phyloP scores from a whole-genome alignment of 1,140 invertebrate species.

The Drosophila rufa region DNA sequence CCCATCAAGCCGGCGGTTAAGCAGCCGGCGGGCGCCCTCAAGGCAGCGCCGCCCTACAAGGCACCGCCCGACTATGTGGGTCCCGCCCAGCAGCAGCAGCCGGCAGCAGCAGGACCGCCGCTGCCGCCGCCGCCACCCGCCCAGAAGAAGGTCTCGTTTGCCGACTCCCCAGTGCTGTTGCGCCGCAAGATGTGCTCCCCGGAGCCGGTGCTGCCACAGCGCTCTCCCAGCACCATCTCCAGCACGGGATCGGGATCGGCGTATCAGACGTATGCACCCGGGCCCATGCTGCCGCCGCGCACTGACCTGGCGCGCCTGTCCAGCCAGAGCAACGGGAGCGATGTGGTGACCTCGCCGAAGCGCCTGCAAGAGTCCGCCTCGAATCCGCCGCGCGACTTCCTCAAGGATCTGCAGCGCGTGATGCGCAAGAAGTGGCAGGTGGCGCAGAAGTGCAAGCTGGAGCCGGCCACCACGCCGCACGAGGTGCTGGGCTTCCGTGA shows the following conservation, averaged over 20 bases:
- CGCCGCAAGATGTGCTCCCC: conserved; percentile 84
- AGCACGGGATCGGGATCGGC: conserved; percentile 17
- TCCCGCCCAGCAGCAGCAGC: conserved; percentile 18
- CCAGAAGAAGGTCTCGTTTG: conserved; percentile 83
- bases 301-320: conserved; percentile 89
- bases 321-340: conserved; percentile 63
- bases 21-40: conserved; percentile 41
- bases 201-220: conserved; percentile 65
- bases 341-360: conserved; percentile 87
- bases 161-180: conserved; percentile 82
- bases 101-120: not conserved
- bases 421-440: conserved; percentile 98
- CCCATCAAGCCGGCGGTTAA: conserved; percentile 80
- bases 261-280: conserved; percentile 72
- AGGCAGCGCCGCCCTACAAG: conserved; percentile 83
- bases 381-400: conserved; percentile 93
- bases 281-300: conserved; percentile 89
- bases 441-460: conserved; percentile 95
- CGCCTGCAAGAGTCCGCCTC: conserved; percentile 89
- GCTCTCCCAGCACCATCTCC: conserved; percentile 49
- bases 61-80: conserved; percentile 84
- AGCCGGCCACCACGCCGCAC: conserved; percentile 93
- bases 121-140: conserved; percentile 56
- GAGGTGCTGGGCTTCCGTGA: conserved; percentile 95
- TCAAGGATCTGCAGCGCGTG: conserved; percentile 94